phyloP scores from a whole-genome alignment of 37 sponge, comb jelly and placozoan genomes.

The Diacarnus erythraeanus region DNA sequence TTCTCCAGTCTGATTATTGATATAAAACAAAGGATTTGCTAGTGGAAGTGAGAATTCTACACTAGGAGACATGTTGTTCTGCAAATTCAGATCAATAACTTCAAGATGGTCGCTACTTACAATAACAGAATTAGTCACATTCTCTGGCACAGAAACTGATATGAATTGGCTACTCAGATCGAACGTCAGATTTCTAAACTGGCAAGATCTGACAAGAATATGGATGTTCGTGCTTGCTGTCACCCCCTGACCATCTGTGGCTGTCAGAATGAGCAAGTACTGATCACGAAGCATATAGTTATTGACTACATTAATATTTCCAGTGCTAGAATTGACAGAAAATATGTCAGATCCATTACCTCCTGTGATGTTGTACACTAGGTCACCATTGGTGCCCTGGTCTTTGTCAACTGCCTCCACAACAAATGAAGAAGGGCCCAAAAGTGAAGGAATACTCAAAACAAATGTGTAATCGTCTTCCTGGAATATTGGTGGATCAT shows the following conservation, averaged over 20 bases:
- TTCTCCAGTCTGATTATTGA: conserved; percentile 17
- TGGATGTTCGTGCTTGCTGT: conserved; percentile 13
- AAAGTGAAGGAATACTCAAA: conserved; percentile 37
- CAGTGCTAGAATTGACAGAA: conserved; percentile 40
- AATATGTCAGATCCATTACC: conserved; percentile 31
- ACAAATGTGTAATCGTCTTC: conserved; percentile 20
- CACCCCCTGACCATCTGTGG: conserved; percentile 60
- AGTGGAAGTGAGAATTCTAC: conserved; percentile 24
- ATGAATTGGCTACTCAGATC: neutral
- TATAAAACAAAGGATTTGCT: conserved; percentile 13
- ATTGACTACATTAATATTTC: conserved; percentile 47
- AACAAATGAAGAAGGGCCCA: conserved; percentile 5
- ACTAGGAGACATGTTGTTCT: neutral
- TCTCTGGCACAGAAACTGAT: conserved; percentile 19
- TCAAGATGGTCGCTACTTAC: neutral
- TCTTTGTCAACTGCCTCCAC: conserved; percentile 58
- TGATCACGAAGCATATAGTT: conserved; percentile 23
- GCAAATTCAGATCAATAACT: conserved; percentile 4
- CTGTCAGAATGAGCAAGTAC: conserved; percentile 43
- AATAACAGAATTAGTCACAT: conserved; percentile 11
- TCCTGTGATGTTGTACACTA: conserved; percentile 32
- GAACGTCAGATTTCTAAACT: conserved; percentile 35
- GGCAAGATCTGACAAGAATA: conserved; percentile 32
- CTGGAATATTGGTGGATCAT: conserved; percentile 55
- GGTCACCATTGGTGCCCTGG: conserved; percentile 23